These are phyloP conservation scores for Argyresthia goedartella DNA, from an alignment of 2,888 invertebrate species.

Conservation along the genomic window DNA sequence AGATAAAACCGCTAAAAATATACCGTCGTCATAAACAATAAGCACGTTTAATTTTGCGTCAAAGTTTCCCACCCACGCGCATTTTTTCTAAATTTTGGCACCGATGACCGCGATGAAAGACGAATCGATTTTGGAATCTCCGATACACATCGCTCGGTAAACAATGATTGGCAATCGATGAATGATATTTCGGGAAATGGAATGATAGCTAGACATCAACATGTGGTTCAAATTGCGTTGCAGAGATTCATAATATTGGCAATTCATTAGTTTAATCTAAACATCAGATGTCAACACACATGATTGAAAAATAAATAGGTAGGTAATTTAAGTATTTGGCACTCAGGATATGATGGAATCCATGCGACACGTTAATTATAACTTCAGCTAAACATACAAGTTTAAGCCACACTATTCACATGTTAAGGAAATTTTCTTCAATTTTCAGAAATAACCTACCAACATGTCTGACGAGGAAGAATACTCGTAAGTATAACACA, in stretches of 20 bases:
- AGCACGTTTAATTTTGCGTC: constrained; percentile 31
- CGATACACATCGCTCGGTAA: neutral
- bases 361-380: too few species aligned
- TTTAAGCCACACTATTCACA: neutral
- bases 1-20: constrained; percentile 65
- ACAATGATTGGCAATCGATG: neutral
- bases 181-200: neutral
- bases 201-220: neutral
- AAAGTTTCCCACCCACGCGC: constrained; percentile 26
- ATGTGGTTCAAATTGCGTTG: neutral
- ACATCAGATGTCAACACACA: neutral
- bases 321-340: too few species aligned
- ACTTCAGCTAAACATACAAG: neutral
- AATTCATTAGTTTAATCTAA: neutral
- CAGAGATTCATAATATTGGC: neutral
- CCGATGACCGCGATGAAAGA: constrained; percentile 3
- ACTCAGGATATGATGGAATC: too few species aligned
- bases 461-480: constrained; percentile 96
- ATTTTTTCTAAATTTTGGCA: constrained; percentile 18
- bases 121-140: neutral
- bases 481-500: constrained; percentile 86
- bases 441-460: constrained; percentile 66
- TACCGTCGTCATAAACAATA: constrained; percentile 58
- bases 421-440: constrained; percentile 8
- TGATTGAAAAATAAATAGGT: too few species aligned